Conservation (phyloP, 2,888 invertebrate genomes). For the Netelia fuscicornis region DNA sequence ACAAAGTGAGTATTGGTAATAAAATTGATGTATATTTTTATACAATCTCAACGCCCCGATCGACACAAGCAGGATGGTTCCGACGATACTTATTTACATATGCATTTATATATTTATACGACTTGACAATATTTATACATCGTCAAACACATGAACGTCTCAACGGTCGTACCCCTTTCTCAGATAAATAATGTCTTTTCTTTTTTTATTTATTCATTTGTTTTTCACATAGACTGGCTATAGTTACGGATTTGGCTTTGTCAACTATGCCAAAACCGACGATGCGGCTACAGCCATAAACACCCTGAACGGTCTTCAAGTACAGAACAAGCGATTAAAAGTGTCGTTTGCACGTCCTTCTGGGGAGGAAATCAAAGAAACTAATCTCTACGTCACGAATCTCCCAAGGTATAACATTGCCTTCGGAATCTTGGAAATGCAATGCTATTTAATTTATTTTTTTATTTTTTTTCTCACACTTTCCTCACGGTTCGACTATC, state of each 20-base stretch:
- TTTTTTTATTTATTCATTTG: constrained; percentile 76
- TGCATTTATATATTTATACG: constrained; percentile 28
- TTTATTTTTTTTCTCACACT: constrained; percentile 29
- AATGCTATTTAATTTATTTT: constrained; percentile 44
- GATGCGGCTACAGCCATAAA: constrained; percentile 95
- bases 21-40: constrained; percentile 1
- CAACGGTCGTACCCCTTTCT: constrained; percentile 27
- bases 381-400: constrained; percentile 97
- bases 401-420: constrained; percentile 88
- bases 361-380: constrained; percentile 96
- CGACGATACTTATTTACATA: constrained; percentile 12
- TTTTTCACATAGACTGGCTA: constrained; percentile 91
- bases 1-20: constrained; percentile 87
- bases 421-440: constrained; percentile 51
- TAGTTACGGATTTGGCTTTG: constrained; percentile 98
- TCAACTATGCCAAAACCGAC: constrained; percentile 94
- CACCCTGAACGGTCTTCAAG: constrained; percentile 94
- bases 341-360: constrained; percentile 97
- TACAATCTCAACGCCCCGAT: not conserved
- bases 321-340: constrained; percentile 96
- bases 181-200: constrained; percentile 63
- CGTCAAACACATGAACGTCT: constrained; percentile 10
- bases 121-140: constrained; percentile 4
- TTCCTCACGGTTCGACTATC: not conserved
- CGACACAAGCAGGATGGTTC: constrained; percentile 6